A percentile compares a stretch with the other conserved stretches of the same genome.
These are phyloP conservation scores for Drosophila repletoides DNA, from an alignment of 1,140 invertebrate species.

Conservation along the genomic window DNA sequence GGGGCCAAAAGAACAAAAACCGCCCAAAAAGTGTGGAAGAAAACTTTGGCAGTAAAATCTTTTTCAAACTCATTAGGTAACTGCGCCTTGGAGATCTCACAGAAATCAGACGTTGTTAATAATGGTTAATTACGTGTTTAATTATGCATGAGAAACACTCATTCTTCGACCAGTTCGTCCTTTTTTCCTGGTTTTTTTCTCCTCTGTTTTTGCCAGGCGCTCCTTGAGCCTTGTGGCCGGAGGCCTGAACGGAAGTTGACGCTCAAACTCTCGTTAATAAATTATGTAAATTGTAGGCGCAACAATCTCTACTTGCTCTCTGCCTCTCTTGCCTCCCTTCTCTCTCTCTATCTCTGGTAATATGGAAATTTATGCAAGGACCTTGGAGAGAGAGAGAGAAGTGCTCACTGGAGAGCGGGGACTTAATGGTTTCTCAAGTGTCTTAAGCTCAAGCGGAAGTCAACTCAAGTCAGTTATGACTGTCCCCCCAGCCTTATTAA, in stretches of 20 bases:
- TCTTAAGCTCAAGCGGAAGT: conserved; percentile 66
- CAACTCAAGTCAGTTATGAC: conserved; percentile 56
- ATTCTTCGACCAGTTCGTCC: neutral
- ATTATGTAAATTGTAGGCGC: conserved; percentile 79
- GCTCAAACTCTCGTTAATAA: conserved; percentile 80
- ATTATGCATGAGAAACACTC: conserved; percentile 70
- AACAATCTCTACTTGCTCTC: conserved; percentile 40
- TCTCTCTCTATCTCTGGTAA: conserved; percentile 13
- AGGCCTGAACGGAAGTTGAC: conserved; percentile 60
- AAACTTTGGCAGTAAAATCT: conserved; percentile 53
- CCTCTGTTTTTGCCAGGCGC: neutral
- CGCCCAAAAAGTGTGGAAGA: too few relatives aligned
- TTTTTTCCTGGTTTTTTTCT: too few relatives aligned
- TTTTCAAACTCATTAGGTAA: conserved; percentile 70
- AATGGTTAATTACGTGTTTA: conserved; percentile 80
- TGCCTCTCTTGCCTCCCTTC: neutral
- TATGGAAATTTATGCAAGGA: conserved; percentile 64
- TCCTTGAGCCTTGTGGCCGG: conserved; percentile 25
- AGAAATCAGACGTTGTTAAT: conserved; percentile 78
- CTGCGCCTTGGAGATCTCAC: conserved; percentile 41
- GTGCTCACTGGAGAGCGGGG: neutral
- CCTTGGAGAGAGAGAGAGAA: neutral
- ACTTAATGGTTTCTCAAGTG: conserved; percentile 47
- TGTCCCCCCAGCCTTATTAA: conserved; percentile 49
- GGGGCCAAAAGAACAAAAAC: neutral